Percentiles rank a stretch among this genome's conserved stretches.
phyloP scores from a whole-genome alignment of 1,140 invertebrate genomes.

The Drusus annulatus region DNA sequence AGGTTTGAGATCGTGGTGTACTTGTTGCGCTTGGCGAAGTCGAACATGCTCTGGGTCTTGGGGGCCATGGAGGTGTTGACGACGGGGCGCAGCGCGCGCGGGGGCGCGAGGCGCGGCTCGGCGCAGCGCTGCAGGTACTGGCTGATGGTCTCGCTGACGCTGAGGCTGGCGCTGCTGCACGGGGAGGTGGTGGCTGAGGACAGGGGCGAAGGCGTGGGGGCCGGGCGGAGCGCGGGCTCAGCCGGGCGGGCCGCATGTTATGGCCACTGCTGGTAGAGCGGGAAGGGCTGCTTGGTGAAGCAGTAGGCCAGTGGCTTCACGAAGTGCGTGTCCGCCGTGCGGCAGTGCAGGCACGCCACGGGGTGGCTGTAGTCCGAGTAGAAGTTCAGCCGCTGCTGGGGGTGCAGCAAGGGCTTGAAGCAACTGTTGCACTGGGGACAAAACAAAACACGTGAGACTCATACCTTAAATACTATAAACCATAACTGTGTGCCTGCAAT shows the following conservation, averaged over 20 bases:
- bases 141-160: neutral
- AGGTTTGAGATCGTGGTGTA: conserved; percentile 27
- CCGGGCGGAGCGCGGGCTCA: conserved; percentile 66
- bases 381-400: conserved; percentile 90
- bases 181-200: conserved; percentile 52
- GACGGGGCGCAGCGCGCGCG: conserved; percentile 68
- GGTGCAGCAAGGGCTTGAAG: conserved; percentile 87
- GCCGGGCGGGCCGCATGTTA: conserved; percentile 84
- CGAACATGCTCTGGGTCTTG: conserved; percentile 52
- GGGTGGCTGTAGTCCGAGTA: conserved; percentile 96
- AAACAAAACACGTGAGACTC: conserved; percentile 47
- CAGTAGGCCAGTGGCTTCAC: conserved; percentile 89
- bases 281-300: conserved; percentile 81
- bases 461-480: too few relatives aligned
- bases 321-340: conserved; percentile 92
- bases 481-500: too few relatives aligned
- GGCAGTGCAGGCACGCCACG: conserved; percentile 92
- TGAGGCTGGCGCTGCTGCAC: neutral
- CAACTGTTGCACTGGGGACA: conserved; percentile 89
- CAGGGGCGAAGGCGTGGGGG: conserved; percentile 62
- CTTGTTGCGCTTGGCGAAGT: conserved; percentile 60
- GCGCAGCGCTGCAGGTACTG: conserved; percentile 3
- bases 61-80: conserved; percentile 69
- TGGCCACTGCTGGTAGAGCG: conserved; percentile 84
- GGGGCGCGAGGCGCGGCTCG: conserved; percentile 46